phyloP scores from a whole-genome alignment of 1,140 invertebrate species.

The Pomacea maculata region DNA sequence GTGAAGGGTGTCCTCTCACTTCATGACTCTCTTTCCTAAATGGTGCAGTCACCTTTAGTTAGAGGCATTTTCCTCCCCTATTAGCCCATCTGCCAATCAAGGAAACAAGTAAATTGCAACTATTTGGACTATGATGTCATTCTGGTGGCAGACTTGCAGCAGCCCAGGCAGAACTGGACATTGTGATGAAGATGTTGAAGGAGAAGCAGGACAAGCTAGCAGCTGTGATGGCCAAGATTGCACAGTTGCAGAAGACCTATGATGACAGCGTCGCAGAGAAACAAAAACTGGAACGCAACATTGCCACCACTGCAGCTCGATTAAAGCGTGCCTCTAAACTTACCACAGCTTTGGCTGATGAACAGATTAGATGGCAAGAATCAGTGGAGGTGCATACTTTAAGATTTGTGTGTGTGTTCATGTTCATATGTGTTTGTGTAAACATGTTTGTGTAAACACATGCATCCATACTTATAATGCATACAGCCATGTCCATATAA shows the following conservation, averaged over 20 bases:
- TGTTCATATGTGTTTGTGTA: background rate
- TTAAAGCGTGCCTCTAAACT: constrained; percentile 82
- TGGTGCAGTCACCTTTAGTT: too few species aligned
- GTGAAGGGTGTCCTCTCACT: too few species aligned
- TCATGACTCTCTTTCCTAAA: too few species aligned
- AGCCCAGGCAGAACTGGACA: constrained; percentile 63
- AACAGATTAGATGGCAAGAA: constrained; percentile 82
- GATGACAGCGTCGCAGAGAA: constrained; percentile 71
- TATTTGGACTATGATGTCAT: background rate
- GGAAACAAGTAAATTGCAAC: too few species aligned
- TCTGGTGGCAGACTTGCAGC: constrained; percentile 71
- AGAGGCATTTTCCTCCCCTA: too few species aligned
- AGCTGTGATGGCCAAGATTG: constrained; percentile 65
- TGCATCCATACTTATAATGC: background rate
- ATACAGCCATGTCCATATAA: background rate
- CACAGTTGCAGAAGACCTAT: constrained; percentile 65
- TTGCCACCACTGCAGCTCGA: constrained; percentile 79
- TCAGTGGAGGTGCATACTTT: constrained; percentile 72
- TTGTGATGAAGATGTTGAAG: constrained; percentile 60
- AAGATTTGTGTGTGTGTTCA: background rate
- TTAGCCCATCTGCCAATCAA: too few species aligned
- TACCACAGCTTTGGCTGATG: constrained; percentile 84
- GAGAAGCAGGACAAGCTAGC: constrained; percentile 65
- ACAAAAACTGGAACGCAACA: constrained; percentile 71
- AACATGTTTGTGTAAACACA: background rate